Percentiles rank a stretch among this genome's conserved stretches.
These are phyloP conservation scores for Microcebus tavaratra DNA, from an alignment of 2,113 vertebrate species.

Conservation along the genomic window DNA sequence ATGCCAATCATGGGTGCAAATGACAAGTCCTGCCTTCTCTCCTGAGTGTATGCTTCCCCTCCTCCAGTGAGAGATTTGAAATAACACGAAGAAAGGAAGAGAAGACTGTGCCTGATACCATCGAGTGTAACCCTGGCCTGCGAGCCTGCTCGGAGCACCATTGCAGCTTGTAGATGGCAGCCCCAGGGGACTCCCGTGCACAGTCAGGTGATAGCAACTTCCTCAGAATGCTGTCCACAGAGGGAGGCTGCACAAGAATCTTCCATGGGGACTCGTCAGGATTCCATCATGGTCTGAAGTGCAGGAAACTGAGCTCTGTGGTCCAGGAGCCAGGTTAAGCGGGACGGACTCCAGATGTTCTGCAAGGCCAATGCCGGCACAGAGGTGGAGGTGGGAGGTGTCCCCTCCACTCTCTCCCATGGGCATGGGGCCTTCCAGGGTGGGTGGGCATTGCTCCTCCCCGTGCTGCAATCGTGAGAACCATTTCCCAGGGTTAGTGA, in stretches of 20 bases:
- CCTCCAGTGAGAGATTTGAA: not conserved
- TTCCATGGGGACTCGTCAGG: not conserved
- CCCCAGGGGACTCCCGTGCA: not conserved
- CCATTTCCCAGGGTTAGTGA: not conserved
- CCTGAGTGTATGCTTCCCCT: not conserved
- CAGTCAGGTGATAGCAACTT: not conserved
- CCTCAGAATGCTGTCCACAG: not conserved
- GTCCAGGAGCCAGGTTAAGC: not conserved
- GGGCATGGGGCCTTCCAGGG: not conserved
- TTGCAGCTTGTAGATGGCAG: not conserved
- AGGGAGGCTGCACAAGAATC: too few relatives aligned
- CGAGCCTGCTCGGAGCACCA: not conserved
- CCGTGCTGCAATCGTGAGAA: not conserved
- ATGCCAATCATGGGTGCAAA: not conserved
- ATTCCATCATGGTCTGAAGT: not conserved
- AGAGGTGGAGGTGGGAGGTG: fast-evolving
- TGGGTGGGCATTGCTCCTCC: not conserved
- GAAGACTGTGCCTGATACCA: fast-evolving
- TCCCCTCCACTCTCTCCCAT: not conserved
- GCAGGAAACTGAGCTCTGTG: not conserved
- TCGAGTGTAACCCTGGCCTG: fast-evolving
- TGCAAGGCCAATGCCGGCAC: not conserved
- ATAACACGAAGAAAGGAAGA: not conserved
- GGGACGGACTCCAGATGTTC: not conserved
- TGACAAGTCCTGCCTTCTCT: not conserved